Conservation (phyloP, 2,888 invertebrate genomes). For the Orchesellides sinensis region DNA sequence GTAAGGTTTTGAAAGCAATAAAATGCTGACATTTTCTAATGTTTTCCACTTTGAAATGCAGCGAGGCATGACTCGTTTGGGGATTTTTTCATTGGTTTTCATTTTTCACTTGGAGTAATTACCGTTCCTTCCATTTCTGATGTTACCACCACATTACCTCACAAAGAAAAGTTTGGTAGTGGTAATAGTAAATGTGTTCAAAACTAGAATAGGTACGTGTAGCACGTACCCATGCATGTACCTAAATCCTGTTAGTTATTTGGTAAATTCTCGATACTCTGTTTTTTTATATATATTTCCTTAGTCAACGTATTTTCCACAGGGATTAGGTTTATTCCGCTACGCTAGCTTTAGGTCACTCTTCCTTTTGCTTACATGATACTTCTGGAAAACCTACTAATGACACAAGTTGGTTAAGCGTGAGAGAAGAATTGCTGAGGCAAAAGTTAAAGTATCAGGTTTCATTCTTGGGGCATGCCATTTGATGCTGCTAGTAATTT, state of each 20-base stretch:
- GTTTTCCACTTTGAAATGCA: not conserved
- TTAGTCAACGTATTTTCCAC: slow-evolving; percentile 5
- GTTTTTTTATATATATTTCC: not conserved
- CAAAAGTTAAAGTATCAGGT: slow-evolving; percentile 12
- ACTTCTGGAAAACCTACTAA: slow-evolving; percentile 8
- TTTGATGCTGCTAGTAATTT: not conserved
- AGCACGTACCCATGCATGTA: not conserved
- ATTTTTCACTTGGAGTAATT: slow-evolving; percentile 8
- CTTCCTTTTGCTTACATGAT: not conserved
- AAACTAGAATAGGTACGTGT: not conserved
- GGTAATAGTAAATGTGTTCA: not conserved
- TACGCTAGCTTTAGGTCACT: slow-evolving; percentile 8
- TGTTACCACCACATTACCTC: slow-evolving; percentile 11
- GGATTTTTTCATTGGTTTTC: slow-evolving; percentile 6
- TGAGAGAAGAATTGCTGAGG: not conserved
- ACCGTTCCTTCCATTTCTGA: not conserved
- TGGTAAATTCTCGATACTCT: not conserved
- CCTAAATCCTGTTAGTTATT: slow-evolving; percentile 3
- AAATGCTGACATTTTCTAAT: not conserved
- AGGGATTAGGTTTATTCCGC: slow-evolving; percentile 17
- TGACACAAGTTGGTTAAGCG: not conserved
- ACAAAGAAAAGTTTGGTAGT: not conserved
- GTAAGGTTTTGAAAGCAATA: not conserved
- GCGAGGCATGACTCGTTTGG: slow-evolving; percentile 1
- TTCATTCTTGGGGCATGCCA: slow-evolving; percentile 2